Conservation (phyloP, 2,797 vertebrate species). For the Semaprochilodus insignis region DNA sequence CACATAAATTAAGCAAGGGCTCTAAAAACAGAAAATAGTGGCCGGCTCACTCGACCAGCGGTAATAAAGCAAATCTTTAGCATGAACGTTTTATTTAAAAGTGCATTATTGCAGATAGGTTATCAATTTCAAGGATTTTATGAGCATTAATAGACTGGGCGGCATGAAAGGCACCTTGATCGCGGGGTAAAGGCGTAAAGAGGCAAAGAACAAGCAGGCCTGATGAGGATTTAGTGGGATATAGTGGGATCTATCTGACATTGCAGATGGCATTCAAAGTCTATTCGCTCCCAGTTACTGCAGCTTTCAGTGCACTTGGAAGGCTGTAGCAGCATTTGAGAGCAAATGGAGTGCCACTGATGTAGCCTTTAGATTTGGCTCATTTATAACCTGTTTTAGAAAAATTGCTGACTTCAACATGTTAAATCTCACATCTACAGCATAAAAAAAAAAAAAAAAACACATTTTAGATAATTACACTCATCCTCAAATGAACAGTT, state of each 20-base stretch:
- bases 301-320: not conserved
- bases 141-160: conserved; percentile 56
- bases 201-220: conserved; percentile 31
- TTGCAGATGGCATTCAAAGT: conserved; percentile 14
- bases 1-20: conserved; percentile 63
- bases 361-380: not conserved
- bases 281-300: conserved; percentile 3
- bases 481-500: no score
- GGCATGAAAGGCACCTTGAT: conserved; percentile 68
- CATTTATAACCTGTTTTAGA: not conserved
- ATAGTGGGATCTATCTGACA: conserved; percentile 27
- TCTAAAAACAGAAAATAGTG: conserved; percentile 57
- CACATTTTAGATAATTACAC: no score
- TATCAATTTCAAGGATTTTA: conserved; percentile 69
- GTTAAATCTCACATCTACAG: no score
- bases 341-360: not conserved
- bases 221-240: conserved; percentile 44
- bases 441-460: no score
- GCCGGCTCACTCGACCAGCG: conserved; percentile 40
- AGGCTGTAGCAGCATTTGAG: not conserved
- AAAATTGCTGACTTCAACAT: not conserved
- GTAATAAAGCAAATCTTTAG: conserved; percentile 66
- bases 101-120: conserved; percentile 64
- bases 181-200: conserved; percentile 47
- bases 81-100: conserved; percentile 66